Conservation (phyloP, 1,140 invertebrate genomes). For the Odontomachus brunneus region DNA sequence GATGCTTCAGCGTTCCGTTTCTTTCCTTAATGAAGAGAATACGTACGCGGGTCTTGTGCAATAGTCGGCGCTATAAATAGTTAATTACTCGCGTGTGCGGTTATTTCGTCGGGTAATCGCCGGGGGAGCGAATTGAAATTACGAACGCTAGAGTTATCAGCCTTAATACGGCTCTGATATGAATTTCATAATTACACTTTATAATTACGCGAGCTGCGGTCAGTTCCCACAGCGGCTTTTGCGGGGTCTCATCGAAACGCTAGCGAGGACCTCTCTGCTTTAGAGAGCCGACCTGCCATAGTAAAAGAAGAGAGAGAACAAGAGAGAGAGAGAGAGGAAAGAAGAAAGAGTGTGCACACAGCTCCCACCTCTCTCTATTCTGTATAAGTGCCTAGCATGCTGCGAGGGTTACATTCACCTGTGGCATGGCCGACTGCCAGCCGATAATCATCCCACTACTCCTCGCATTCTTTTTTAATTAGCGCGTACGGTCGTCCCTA, state of each 20-base stretch:
- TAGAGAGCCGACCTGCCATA: background rate
- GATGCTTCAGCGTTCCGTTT: background rate
- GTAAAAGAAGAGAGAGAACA: no score
- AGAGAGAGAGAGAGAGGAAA: no score
- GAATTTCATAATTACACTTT: slow-evolving; percentile 37
- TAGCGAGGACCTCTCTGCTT: background rate
- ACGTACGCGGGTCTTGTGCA: background rate
- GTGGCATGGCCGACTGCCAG: slow-evolving; percentile 19
- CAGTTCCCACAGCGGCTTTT: background rate
- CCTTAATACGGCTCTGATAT: slow-evolving; percentile 11
- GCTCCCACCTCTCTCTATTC: slow-evolving; percentile 22
- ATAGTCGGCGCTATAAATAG: background rate
- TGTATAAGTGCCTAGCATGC: slow-evolving; percentile 29
- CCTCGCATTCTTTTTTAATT: slow-evolving; percentile 55
- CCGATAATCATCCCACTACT: slow-evolving; percentile 52
- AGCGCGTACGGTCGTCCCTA: slow-evolving; percentile 36
- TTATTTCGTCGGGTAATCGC: slow-evolving; percentile 8
- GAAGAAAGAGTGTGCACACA: background rate
- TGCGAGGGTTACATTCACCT: slow-evolving; percentile 64
- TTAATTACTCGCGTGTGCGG: slow-evolving; percentile 3
- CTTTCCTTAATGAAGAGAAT: background rate
- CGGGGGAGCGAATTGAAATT: background rate
- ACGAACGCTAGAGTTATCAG: slow-evolving; percentile 1
- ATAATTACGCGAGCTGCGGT: background rate
- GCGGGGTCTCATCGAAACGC: background rate